Percentiles rank a stretch among this genome's conserved stretches.
Evolutionary conservation across 2,113 vertebrate genomes (phyloP).

Genomic region (Cheilinus undulatus): DNA sequence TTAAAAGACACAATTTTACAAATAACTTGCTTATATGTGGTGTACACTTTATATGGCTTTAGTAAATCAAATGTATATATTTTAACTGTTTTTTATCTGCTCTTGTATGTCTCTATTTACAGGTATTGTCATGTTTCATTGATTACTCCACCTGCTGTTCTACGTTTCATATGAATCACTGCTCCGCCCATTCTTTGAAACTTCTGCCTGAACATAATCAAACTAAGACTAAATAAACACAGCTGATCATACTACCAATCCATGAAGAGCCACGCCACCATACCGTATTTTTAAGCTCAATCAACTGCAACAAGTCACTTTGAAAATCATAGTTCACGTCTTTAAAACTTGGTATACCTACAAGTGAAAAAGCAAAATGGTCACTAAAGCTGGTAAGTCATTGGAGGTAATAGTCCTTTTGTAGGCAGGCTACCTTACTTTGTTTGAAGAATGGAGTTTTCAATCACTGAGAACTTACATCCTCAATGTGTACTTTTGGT

Average conservation of each 20-base stretch:
- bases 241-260: neutral
- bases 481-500: too few relatives aligned
- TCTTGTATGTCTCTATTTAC: conserved; percentile 9
- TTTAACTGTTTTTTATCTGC: neutral
- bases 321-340: conserved; percentile 24
- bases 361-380: neutral
- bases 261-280: neutral
- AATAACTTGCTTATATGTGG: neutral
- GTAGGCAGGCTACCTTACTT: neutral
- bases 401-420: neutral
- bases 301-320: conserved; percentile 8
- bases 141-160: conserved; percentile 59
- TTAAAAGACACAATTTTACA: neutral
- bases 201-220: conserved; percentile 5
- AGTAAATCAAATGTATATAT: neutral
- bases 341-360: neutral
- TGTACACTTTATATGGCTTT: neutral
- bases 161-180: conserved; percentile 52
- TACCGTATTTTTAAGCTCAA: neutral
- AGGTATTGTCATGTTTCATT: conserved; percentile 76
- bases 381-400: neutral
- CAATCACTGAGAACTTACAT: too few relatives aligned
- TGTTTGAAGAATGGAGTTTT: neutral
- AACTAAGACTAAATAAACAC: conserved; percentile 31
- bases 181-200: conserved; percentile 28